Percentiles rank a stretch among this genome's conserved stretches.
Evolutionary conservation across 2,113 vertebrate species (phyloP).

Genomic region (Panthera uncia): DNA sequence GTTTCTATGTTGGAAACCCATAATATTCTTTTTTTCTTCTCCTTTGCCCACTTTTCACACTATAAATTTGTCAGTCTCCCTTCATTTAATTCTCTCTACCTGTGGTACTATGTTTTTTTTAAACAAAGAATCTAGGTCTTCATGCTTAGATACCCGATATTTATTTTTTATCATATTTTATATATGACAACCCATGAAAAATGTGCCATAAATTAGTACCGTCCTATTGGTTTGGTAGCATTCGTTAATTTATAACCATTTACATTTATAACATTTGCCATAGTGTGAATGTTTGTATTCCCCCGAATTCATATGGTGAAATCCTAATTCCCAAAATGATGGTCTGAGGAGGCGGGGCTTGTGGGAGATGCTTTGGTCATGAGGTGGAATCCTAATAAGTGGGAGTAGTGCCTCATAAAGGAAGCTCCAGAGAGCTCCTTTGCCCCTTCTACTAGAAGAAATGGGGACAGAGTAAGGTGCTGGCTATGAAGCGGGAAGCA

Average conservation of each 20-base stretch:
- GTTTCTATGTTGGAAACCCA: not conserved
- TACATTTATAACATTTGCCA: not conserved
- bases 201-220: not conserved
- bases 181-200: not conserved
- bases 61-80: not conserved
- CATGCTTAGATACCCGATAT: not conserved
- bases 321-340: not conserved
- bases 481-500: not conserved
- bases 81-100: not conserved
- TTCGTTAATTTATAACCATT: not conserved
- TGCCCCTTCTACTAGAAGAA: not conserved
- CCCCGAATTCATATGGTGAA: not conserved
- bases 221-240: not conserved
- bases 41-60: not conserved
- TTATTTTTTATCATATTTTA: not conserved
- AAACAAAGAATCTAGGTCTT: not conserved
- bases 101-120: not conserved
- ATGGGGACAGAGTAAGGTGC: not conserved
- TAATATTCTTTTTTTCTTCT: not conserved
- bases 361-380: not conserved
- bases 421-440: not conserved
- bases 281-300: not conserved
- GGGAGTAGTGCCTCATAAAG: not conserved
- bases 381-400: not conserved
- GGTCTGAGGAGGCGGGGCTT: not conserved